Evolutionary conservation across 2,113 vertebrate genomes (phyloP), one percentile per base, ranked within the genome.

Genomic region (Bubo scandiacus): DNA sequence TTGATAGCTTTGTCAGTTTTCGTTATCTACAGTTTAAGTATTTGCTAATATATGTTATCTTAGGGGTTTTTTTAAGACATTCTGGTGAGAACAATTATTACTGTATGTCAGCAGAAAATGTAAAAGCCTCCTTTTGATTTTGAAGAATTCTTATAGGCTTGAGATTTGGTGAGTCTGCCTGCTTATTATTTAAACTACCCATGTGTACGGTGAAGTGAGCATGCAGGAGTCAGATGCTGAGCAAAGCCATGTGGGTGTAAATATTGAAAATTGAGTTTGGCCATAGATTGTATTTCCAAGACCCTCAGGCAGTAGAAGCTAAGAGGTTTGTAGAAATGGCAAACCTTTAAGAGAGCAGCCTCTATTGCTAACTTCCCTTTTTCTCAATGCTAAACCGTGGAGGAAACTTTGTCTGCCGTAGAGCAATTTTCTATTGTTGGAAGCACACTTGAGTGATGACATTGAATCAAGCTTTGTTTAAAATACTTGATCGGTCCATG

Each of bases 131-230:
- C 94, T 94, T 81, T 32, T 61, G 96, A 32, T 57, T 94, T 95
- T 93, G 92, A 97, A 85, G 95, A 97, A 85, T 98, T 98, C 79
- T 85, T 97, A 81, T 16, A 13, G 25, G 49, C 42, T 94, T 88
- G 97, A 77, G 90, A 89, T 59, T 94, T 96, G 96, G 97, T 98
- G 68, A 97, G 97, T 95, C 74, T 2, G 12, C 3, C 18, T 78
- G 45, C 30, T 74, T 90, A 3, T 71, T 95, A 20, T 96, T 95
- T 91, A 82, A 66, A 49, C 40, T 90, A 20, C 73, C 11, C 26
- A 3, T 38, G 65, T 81, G 61, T 81, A 11, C 51, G 78, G 70
- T 72, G 73, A 87, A 61, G 21, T 30, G 66, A 91, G 61, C 17
- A 18, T 12, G 30, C 32, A 62, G n/a, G n/a, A 83, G 25, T 22